These are phyloP conservation scores for Coptodon rendalli DNA, from an alignment of 2,113 vertebrate genomes.

Conservation along the genomic window DNA sequence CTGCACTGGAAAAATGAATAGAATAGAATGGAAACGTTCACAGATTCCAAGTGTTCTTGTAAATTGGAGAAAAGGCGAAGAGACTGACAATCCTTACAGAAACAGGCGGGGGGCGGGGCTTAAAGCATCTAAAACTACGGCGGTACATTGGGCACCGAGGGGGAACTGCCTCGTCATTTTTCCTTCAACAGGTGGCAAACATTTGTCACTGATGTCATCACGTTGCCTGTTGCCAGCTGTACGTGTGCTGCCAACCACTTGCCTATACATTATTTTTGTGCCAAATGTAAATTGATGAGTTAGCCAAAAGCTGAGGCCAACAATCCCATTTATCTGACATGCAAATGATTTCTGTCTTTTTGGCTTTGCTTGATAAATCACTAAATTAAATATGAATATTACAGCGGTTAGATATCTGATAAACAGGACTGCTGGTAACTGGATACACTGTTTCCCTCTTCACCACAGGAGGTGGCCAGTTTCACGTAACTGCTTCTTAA, in stretches of 20 bases:
- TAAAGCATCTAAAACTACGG: not conserved
- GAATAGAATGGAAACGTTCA: not conserved
- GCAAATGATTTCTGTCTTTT: not conserved
- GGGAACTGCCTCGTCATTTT: slow-evolving; percentile 24
- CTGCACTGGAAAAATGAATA: slow-evolving; percentile 19
- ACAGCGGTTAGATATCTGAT: not conserved
- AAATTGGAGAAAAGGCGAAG: not conserved
- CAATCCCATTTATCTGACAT: not conserved
- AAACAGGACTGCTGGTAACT: not conserved
- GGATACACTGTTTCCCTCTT: not conserved
- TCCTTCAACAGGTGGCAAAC: not conserved
- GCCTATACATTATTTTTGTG: slow-evolving; percentile 7
- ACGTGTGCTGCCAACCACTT: not conserved
- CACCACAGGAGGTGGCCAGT: not conserved
- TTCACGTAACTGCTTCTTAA: not conserved
- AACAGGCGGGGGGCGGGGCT: not conserved
- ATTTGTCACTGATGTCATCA: slow-evolving; percentile 12
- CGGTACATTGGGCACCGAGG: not conserved
- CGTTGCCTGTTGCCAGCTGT: not conserved
- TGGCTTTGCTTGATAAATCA: not conserved
- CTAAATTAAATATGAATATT: not conserved
- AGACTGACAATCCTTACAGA: not conserved
- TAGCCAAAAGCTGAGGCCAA: not conserved
- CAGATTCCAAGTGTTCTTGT: not conserved
- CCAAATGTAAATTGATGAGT: slow-evolving; percentile 23